Evolutionary conservation across 2,797 vertebrate genomes (phyloP), one percentile per base, ranked within the genome.

Genomic region (Karalla daura): DNA sequence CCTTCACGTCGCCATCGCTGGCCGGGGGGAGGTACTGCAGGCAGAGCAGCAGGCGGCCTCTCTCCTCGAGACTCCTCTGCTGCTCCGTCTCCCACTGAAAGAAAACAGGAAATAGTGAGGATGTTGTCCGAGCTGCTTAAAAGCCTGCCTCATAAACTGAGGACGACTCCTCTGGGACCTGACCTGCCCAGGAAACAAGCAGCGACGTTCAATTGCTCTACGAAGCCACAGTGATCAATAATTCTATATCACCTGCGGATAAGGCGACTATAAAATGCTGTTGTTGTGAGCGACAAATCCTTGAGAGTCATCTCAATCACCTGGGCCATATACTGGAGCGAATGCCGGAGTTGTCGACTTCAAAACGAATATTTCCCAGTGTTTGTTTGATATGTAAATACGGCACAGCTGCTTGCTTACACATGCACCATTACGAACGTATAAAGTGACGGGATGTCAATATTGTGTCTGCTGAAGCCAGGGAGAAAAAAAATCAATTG

Each of bases 1-100:
- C 92, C 88, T 77, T 93, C 72, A 78, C 66, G 0, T 88, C 83
- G 1, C 49, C 79, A 12, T 90, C 92, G 0, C 9, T 11, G 35
- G 81, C 75, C 5, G 90, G 88, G 0, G 93, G 91, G 39, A 93
- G 87, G 69, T 91, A 96, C 89, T 93, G 95, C 74, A 97, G 93
- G 41, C 93, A 94, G 55, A 96, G 90, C 72, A 97, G 87, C 85
- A 97, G 84, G 15, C 96, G 94, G 0, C 96, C 96, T 7, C 95
- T 89, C 81, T 96, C 96, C 41, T 97, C 96, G 59, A 97, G 88
- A 35, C 92, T 94, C 24, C 93, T 90, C 86, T 95, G 94, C 74
- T 95, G 93, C 15, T 92, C 94, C 0, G 78, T 94, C 78, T 97
- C 95, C 90, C 96, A 93, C 95, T 97, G 76, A 63, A n/a, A 60